phyloP scores from a whole-genome alignment of 53 echinoderm and acorn worm species.

The Echinometra lucunter region DNA sequence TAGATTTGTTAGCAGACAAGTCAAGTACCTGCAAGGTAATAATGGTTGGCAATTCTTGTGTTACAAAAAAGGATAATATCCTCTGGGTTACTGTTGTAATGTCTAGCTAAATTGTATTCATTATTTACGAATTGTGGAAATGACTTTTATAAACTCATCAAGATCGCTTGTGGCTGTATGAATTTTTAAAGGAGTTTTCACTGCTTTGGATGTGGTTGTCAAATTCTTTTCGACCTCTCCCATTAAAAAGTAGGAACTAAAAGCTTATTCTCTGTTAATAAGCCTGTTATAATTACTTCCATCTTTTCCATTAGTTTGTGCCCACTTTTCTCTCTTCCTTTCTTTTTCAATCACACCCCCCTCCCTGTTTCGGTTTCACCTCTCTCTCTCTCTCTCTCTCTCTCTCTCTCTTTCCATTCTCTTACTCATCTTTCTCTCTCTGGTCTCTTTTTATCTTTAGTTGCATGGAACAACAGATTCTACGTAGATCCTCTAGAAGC shows the following conservation, averaged over 20 bases:
- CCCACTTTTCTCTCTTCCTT: background rate
- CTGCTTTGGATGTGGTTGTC: background rate
- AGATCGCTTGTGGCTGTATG: background rate
- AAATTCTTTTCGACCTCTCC: background rate
- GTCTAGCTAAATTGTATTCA: background rate
- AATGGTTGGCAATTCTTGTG: background rate
- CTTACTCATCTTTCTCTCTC: background rate
- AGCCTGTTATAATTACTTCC: background rate
- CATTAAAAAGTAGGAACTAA: background rate
- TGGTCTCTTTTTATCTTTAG: background rate
- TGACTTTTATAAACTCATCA: background rate
- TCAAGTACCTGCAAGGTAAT: background rate
- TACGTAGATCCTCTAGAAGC: background rate
- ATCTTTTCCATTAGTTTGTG: background rate
- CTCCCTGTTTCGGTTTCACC: background rate
- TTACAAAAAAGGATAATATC: background rate
- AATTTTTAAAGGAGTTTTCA: background rate
- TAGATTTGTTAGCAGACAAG: background rate
- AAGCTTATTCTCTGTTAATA: background rate
- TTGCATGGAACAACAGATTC: conserved; percentile 7
- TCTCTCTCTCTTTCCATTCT: background rate
- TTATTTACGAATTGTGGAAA: background rate
- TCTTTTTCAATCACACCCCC: background rate
- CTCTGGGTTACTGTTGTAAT: too few species aligned
- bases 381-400: background rate